phyloP scores from a whole-genome alignment of 2,113 vertebrate genomes.

The Dissostichus mawsoni region DNA sequence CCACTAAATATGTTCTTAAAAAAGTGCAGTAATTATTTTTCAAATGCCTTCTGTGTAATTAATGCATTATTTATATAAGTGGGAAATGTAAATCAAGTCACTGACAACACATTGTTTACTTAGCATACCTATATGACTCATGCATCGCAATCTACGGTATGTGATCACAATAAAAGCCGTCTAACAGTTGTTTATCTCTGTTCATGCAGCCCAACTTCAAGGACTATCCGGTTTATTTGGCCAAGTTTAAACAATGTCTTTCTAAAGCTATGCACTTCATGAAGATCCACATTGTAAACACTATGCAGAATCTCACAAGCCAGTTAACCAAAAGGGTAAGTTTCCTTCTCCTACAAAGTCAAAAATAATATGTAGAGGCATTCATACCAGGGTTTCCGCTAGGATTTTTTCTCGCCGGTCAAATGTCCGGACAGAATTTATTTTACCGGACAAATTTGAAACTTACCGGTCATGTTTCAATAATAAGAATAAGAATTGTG shows the following conservation, averaged over 20 bases:
- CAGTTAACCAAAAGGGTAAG: slow-evolving; percentile 95
- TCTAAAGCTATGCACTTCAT: slow-evolving; percentile 98
- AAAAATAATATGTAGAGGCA: too few relatives aligned
- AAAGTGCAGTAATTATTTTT: neutral
- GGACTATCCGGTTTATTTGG: slow-evolving; percentile 94
- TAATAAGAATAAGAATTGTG: too few relatives aligned
- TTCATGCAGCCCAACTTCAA: slow-evolving; percentile 94
- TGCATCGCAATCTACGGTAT: neutral
- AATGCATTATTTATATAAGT: neutral
- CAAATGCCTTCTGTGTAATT: neutral
- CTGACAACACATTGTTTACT: neutral
- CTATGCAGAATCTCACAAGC: slow-evolving; percentile 93
- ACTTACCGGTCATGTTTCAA: too few relatives aligned
- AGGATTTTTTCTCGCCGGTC: too few relatives aligned
- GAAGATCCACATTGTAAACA: slow-evolving; percentile 94
- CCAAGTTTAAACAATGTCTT: slow-evolving; percentile 96
- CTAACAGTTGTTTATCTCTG: slow-evolving; percentile 25
- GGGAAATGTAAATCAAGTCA: neutral
- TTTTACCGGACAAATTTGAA: too few relatives aligned
- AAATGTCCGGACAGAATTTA: too few relatives aligned
- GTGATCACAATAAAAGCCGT: neutral
- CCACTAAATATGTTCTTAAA: neutral
- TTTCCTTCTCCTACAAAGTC: neutral
- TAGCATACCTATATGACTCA: neutral
- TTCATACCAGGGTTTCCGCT: too few relatives aligned